phyloP scores from a whole-genome alignment of 2,797 vertebrate species.

The Distichodus sexfasciatus region DNA sequence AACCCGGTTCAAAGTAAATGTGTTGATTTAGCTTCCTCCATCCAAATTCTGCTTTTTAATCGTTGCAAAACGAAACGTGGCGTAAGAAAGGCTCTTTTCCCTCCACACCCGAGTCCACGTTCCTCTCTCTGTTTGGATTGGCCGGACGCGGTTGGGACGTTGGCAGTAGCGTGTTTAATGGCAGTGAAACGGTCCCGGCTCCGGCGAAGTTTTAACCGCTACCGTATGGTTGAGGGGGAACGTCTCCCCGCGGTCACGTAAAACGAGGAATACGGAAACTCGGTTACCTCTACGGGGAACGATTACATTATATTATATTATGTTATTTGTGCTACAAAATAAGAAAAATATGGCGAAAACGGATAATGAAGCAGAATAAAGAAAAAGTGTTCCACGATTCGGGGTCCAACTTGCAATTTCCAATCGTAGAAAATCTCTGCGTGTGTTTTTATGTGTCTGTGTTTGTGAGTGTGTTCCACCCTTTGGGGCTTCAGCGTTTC shows the following conservation, averaged over 20 bases:
- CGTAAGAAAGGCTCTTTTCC: conserved; percentile 35
- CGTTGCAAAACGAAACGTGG: conserved; percentile 23
- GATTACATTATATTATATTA: conserved; percentile 54
- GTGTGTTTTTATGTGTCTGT: conserved; percentile 34
- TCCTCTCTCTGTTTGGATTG: conserved; percentile 45
- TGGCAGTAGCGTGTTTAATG: conserved; percentile 52
- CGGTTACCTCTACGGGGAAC: conserved; percentile 55
- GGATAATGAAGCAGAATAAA: conserved; percentile 9
- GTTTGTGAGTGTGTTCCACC: conserved; percentile 30
- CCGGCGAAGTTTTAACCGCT: conserved; percentile 20
- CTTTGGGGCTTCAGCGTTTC: conserved; percentile 61
- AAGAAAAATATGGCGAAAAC: conserved; percentile 9
- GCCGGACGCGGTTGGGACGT: conserved; percentile 32
- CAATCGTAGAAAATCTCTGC: conserved; percentile 64
- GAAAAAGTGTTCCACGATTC: not conserved
- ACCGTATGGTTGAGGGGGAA: conserved; percentile 50
- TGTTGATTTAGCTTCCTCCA: conserved; percentile 25
- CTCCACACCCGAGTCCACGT: conserved; percentile 32
- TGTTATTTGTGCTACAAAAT: conserved; percentile 32
- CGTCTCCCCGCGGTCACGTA: conserved; percentile 52
- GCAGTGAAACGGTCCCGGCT: conserved; percentile 45
- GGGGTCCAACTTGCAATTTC: conserved; percentile 60
- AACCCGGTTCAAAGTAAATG: conserved; percentile 39
- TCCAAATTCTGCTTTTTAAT: conserved; percentile 4
- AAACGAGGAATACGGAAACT: conserved; percentile 60